Evolutionary conservation across 1,140 invertebrate species (phyloP), one percentile per base, ranked within the genome.

Genomic region (Hermetia illucens): DNA sequence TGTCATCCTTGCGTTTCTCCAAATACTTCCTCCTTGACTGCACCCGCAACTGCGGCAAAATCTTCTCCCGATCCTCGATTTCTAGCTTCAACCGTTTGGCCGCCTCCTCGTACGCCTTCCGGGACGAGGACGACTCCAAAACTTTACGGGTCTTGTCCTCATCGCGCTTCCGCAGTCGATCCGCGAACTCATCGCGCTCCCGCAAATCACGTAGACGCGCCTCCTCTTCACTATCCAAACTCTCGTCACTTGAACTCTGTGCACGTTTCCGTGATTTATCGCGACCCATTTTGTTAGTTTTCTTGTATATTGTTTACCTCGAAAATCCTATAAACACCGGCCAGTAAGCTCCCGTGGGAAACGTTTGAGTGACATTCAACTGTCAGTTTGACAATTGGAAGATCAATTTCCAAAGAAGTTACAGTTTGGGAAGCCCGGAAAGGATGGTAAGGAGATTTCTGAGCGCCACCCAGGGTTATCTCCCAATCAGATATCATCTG

Each of bases 21-120:
- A 98, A 70, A 65, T 99, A 99, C 53, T 90, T 82, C 36, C 90
- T 69, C 21, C 95, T 73, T 0, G 93, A 97, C 58, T 97, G 82
- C 15, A 92, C 67, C 34, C 95, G 68, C 8, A 98, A 55, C 49
- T 84, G 82, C 10, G 90, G 89, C 30, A 97, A 66, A 31, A 94
- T 69, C 61, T 86, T 84, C 33, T 88, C 82, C 38, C 81, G 67
- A 51, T 91, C 83, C 48, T 89, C 76, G 25, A 75, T 69, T 64
- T 93, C 85, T 41, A 95, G 55, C 58, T 94, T 88, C 2, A 96
- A 65, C 13, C 92, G 65, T 62, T 91, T 92, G 6, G 86, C 83
- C 15, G 93, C 93, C 66, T 95, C 91, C 66, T 89, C 85, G 61
- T 79, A 86, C 0, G 79, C 78, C 58, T 75, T 78, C 50, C 77